Evolutionary conservation across 2,888 invertebrate genomes (phyloP).

Genomic region (Rhingia rostrata): DNA sequence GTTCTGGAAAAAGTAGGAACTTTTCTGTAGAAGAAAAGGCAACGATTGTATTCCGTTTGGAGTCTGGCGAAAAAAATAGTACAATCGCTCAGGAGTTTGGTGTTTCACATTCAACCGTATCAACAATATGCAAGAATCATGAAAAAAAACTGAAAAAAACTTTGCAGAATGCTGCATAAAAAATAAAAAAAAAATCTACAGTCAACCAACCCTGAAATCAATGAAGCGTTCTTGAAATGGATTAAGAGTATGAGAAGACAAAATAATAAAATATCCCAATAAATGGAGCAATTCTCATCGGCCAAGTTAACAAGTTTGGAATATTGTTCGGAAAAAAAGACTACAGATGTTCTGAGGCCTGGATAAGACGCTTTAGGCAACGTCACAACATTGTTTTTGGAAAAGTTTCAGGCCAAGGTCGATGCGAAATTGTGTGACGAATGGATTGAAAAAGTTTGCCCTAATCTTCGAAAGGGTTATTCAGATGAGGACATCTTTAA

Average conservation of each 20-base stretch:
- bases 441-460: constrained; percentile 4
- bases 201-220: neutral
- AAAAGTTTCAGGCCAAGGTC: constrained; percentile 7
- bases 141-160: too few relatives aligned
- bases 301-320: too few relatives aligned
- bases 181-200: neutral
- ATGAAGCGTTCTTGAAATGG: neutral
- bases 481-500: constrained; percentile 11
- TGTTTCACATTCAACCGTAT: constrained; percentile 6
- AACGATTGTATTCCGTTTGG: too few relatives aligned
- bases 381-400: too few relatives aligned
- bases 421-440: neutral
- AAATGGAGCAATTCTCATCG: neutral
- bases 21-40: too few relatives aligned
- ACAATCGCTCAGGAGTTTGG: too few relatives aligned
- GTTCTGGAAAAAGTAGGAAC: too few relatives aligned
- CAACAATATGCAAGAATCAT: neutral
- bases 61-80: constrained; percentile 6
- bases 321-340: neutral
- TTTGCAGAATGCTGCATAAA: neutral
- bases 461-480: constrained; percentile 1
- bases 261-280: constrained; percentile 7
- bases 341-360: too few relatives aligned
- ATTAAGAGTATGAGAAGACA: neutral
- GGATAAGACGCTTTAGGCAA: too few relatives aligned